A percentile compares a stretch with the other conserved stretches of the same genome.
phyloP scores from a whole-genome alignment of 2,797 vertebrate species.

The Falco concolor region DNA sequence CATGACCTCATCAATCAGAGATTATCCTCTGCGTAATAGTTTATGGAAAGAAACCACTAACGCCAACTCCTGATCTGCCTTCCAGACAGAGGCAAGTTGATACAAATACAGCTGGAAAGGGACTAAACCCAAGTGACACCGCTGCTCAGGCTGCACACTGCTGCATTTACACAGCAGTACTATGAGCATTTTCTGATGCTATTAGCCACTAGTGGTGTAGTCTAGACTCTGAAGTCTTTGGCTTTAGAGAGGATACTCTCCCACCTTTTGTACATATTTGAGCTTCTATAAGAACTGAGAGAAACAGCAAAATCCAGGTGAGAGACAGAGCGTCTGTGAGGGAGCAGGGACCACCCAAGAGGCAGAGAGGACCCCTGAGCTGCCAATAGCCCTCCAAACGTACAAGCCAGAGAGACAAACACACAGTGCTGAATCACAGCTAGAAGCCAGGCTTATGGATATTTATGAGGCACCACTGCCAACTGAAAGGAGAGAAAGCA shows the following conservation, averaged over 20 bases:
- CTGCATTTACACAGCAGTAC: background rate
- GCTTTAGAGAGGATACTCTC: background rate
- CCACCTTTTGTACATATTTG: background rate
- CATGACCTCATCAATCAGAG: constrained; percentile 62
- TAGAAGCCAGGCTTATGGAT: background rate
- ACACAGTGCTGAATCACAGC: background rate
- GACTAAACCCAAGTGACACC: background rate
- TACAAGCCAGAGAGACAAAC: background rate
- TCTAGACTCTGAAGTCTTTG: background rate
- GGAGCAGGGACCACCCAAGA: background rate
- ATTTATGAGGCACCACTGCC: background rate
- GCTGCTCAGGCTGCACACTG: background rate
- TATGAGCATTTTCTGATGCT: background rate
- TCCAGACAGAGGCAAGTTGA: constrained; percentile 16
- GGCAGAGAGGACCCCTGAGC: background rate
- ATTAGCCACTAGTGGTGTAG: background rate
- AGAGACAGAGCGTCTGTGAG: background rate
- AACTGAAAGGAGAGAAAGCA: background rate
- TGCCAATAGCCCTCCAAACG: background rate
- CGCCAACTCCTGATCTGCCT: background rate
- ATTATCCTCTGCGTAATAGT: constrained; percentile 59
- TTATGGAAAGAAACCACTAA: constrained; percentile 24
- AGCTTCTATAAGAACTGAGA: background rate
- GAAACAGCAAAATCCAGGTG: background rate
- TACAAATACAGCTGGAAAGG: background rate